These are phyloP conservation scores for Megamerina dolium DNA, from an alignment of 2,888 invertebrate genomes.

Conservation along the genomic window DNA sequence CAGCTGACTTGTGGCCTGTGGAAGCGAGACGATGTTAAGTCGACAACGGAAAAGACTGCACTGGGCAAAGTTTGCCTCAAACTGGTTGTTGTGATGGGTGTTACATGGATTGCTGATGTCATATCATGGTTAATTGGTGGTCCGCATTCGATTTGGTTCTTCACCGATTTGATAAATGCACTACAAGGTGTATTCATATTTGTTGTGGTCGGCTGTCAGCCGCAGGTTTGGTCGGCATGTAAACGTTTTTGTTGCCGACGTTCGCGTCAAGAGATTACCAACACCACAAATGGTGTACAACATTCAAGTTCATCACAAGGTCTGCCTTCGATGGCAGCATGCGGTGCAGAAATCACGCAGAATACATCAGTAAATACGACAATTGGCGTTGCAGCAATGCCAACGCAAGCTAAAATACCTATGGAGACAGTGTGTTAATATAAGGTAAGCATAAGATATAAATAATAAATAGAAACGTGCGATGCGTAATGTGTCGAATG, in stretches of 20 bases:
- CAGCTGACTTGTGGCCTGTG: slow-evolving; percentile 82
- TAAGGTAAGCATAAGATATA: too few species aligned
- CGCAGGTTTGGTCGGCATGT: slow-evolving; percentile 68
- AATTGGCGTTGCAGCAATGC: slow-evolving; percentile 11
- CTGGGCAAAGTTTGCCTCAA: slow-evolving; percentile 79
- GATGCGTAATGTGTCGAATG: too few species aligned
- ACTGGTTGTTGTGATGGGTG: slow-evolving; percentile 75
- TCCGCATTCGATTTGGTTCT: slow-evolving; percentile 73
- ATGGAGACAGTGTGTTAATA: slow-evolving; percentile 60
- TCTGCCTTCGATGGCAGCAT: slow-evolving; percentile 64
- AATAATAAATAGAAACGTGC: too few species aligned
- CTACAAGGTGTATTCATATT: slow-evolving; percentile 85
- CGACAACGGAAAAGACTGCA: slow-evolving; percentile 74
- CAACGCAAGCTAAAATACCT: slow-evolving; percentile 49
- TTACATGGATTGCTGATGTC: slow-evolving; percentile 75
- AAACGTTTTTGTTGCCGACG: slow-evolving; percentile 61
- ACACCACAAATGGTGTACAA: slow-evolving; percentile 59
- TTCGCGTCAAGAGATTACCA: slow-evolving; percentile 52
- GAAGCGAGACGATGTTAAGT: slow-evolving; percentile 83
- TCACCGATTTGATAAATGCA: slow-evolving; percentile 78
- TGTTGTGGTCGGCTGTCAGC: slow-evolving; percentile 82
- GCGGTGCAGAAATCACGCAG: slow-evolving; percentile 39
- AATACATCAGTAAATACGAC: slow-evolving; percentile 34
- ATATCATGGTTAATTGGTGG: slow-evolving; percentile 79
- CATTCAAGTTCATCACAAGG: slow-evolving; percentile 75